phyloP scores from a whole-genome alignment of 2,888 invertebrate species.

The Hydriomena furcata region DNA sequence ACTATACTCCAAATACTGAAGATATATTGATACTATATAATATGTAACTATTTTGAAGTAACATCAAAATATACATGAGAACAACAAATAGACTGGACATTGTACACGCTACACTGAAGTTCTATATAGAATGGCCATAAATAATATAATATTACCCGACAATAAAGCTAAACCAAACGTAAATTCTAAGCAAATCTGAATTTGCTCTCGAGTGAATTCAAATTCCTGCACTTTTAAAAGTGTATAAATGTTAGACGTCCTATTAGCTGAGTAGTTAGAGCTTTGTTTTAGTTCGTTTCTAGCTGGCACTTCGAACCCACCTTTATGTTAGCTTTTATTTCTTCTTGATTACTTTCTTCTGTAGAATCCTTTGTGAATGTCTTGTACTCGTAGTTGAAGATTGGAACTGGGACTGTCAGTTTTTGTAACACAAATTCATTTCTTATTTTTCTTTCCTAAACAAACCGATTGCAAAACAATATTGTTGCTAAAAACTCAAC shows the following conservation, averaged over 20 bases:
- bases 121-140: slow-evolving; percentile 1
- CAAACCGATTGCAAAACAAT: neutral
- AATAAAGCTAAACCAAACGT: slow-evolving; percentile 53
- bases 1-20: no score
- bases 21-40: no score
- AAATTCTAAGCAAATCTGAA: slow-evolving; percentile 48
- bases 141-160: slow-evolving; percentile 1
- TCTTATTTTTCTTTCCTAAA: neutral
- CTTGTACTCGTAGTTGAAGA: slow-evolving; percentile 23
- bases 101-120: slow-evolving; percentile 6
- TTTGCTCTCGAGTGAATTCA: slow-evolving; percentile 46
- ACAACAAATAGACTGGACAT: no score
- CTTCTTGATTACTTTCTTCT: slow-evolving; percentile 63
- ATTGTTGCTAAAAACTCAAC: neutral
- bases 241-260: slow-evolving; percentile 73
- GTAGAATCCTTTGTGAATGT: slow-evolving; percentile 66
- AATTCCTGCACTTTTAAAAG: slow-evolving; percentile 46
- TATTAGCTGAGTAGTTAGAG: slow-evolving; percentile 70
- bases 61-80: no score
- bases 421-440: slow-evolving; percentile 3
- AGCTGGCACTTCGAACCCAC: slow-evolving; percentile 81
- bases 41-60: no score
- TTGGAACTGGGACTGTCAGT: slow-evolving; percentile 24
- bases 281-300: slow-evolving; percentile 74
- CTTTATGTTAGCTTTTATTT: slow-evolving; percentile 69